Conservation (phyloP, 53 echinoderm and acorn worm genomes). For the Echinometra lucunter region DNA sequence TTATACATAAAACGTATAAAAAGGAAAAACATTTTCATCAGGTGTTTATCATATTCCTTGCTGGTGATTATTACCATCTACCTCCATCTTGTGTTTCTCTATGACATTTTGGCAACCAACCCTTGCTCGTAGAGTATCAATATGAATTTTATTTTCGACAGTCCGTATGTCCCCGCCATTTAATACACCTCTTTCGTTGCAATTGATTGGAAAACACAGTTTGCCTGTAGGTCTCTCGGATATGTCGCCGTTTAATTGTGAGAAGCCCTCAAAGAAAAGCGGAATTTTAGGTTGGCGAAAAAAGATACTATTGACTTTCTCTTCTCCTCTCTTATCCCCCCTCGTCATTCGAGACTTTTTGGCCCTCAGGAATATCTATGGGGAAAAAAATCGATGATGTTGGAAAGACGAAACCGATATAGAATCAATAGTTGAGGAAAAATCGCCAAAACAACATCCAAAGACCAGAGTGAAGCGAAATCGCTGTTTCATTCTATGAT, state of each 20-base stretch:
- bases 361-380: neutral
- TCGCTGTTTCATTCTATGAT: neutral
- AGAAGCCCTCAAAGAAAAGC: neutral
- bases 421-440: conserved; percentile 38
- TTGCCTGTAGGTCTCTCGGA: conserved; percentile 2
- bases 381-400: neutral
- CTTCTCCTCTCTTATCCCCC: neutral
- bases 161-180: conserved; percentile 1
- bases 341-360: neutral
- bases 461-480: neutral
- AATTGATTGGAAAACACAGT: conserved; percentile 34
- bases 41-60: neutral
- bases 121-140: neutral
- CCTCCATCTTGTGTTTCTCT: neutral
- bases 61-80: neutral
- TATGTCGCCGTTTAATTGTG: conserved; percentile 40
- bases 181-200: neutral
- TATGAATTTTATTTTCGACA: neutral
- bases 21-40: too few species aligned
- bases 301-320: conserved; percentile 36
- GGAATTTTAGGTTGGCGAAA: conserved; percentile 19
- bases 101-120: neutral
- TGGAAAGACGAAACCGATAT: neutral
- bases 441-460: conserved; percentile 22
- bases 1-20: neutral